Base-by-base conservation (phyloP, 2,888 invertebrate species). In the Stegana nigrithorax region DNA sequence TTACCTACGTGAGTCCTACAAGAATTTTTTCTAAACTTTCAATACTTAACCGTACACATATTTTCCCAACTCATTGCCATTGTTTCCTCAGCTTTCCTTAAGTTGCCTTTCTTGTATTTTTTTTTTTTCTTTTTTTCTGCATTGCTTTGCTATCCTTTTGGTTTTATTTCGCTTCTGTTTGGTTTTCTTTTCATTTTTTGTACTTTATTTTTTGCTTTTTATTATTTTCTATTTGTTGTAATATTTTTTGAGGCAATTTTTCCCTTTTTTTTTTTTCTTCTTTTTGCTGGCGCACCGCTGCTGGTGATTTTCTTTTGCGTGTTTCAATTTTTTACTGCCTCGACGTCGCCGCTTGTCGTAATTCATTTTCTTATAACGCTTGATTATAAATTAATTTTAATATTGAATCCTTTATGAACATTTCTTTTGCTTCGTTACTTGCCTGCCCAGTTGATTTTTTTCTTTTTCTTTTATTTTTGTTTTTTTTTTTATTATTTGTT, bases 331-430 rank as follows among this genome's bases (percentile, higher is more conserved):
- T 36, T 53, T 53, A 53, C 53, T 14, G 21, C 29, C 51, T 47
- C 25, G 23, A 25, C 47, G 23, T 23, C 2, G 36, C 47, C 25
- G 32, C 53, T 53, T 53, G 32, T 53, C 53, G 53, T 53, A 32
- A 53, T 53, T 32, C 53, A 53, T 53, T 53, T 53, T 36, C 36
- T 50, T 50, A 59, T 29, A 32, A 12, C 45, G 47, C 17, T 47
- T 59, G 59, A 59, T 59, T 59, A 59, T 59, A 59, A 59, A 59
- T 59, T 59, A 59, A 59, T 59, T 59, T 59, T 59, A 59, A 59
- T 59, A 59, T 59, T 59, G 59, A 59, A 59, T 59, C 47, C 59
- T 59, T 59, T 36, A 53, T 50, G 26, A 26, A 50, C 50, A 26
- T 50, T 47, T 23, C 7, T 14, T n/a, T 17, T 3, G 8, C 32